A percentile compares a stretch with the other conserved stretches of the same genome.
phyloP scores from a whole-genome alignment of 2,797 vertebrate genomes.

The Nothura maculosa region DNA sequence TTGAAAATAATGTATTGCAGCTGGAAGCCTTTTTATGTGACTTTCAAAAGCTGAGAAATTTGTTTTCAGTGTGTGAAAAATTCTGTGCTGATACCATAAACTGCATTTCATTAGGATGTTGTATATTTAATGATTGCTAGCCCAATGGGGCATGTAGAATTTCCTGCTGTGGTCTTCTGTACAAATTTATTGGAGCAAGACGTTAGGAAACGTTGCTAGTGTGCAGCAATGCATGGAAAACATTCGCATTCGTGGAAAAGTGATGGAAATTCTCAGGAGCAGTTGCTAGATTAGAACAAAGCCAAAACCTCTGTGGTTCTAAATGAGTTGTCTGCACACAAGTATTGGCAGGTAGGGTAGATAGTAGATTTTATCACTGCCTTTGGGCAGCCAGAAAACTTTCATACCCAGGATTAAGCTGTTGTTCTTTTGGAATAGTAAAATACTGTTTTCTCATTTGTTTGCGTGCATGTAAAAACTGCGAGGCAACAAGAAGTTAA shows the following conservation, averaged over 20 bases:
- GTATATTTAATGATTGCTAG: constrained; percentile 70
- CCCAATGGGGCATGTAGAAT: constrained; percentile 71
- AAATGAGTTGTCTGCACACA: constrained; percentile 37
- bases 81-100: constrained; percentile 46
- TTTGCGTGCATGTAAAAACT: background rate
- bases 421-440: background rate
- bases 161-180: constrained; percentile 69
- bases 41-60: constrained; percentile 65
- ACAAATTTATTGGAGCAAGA: constrained; percentile 62
- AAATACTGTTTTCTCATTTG: background rate
- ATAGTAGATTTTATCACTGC: constrained; percentile 27
- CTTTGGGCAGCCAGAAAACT: constrained; percentile 33
- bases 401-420: constrained; percentile 33
- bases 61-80: constrained; percentile 62
- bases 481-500: background rate
- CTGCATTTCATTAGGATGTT: constrained; percentile 72
- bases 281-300: constrained; percentile 42
- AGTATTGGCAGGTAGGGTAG: constrained; percentile 44
- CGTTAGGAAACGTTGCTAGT: constrained; percentile 41
- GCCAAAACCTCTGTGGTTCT: constrained; percentile 24
- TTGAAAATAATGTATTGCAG: constrained; percentile 61
- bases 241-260: constrained; percentile 60
- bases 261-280: constrained; percentile 62
- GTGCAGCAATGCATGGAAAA: constrained; percentile 67
- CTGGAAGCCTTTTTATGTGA: constrained; percentile 54